Conservation (phyloP, 2,113 vertebrate genomes). For the Electrona antarctica region DNA sequence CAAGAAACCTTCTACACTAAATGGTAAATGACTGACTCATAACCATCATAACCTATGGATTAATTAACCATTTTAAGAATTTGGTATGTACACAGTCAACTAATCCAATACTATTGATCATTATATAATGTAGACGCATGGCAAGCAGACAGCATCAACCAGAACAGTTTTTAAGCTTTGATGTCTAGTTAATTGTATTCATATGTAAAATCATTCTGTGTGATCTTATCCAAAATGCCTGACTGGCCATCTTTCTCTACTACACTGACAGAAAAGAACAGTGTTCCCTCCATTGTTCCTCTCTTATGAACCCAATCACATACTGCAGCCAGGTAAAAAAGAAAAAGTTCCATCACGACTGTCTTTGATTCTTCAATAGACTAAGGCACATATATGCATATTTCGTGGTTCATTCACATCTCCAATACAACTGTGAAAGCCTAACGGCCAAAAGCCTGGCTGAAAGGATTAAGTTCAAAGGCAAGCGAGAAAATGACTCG, state of each 20-base stretch:
- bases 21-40: too few species aligned
- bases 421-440: conserved; percentile 60
- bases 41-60: too few species aligned
- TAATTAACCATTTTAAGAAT: too few species aligned
- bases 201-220: conserved; percentile 35
- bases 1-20: too few species aligned
- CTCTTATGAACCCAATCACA: conserved; percentile 58
- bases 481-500: conserved; percentile 77
- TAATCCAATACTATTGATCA: too few species aligned
- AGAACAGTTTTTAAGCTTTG: conserved; percentile 53
- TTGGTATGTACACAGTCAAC: conserved; percentile 4
- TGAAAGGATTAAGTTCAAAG: conserved; percentile 81
- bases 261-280: conserved; percentile 41
- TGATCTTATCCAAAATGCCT: conserved; percentile 43
- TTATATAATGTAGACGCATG: conserved; percentile 32
- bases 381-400: conserved; percentile 66
- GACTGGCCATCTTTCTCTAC: conserved; percentile 46
- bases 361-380: conserved; percentile 72
- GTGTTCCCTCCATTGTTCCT: conserved; percentile 46
- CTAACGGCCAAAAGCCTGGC: conserved; percentile 65
- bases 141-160: conserved; percentile 54
- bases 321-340: conserved; percentile 53
- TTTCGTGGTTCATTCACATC: conserved; percentile 73
- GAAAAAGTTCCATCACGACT: conserved; percentile 25
- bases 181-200: conserved; percentile 54